phyloP scores from a whole-genome alignment of 2,888 invertebrate species.

The Hetaerina titia region DNA sequence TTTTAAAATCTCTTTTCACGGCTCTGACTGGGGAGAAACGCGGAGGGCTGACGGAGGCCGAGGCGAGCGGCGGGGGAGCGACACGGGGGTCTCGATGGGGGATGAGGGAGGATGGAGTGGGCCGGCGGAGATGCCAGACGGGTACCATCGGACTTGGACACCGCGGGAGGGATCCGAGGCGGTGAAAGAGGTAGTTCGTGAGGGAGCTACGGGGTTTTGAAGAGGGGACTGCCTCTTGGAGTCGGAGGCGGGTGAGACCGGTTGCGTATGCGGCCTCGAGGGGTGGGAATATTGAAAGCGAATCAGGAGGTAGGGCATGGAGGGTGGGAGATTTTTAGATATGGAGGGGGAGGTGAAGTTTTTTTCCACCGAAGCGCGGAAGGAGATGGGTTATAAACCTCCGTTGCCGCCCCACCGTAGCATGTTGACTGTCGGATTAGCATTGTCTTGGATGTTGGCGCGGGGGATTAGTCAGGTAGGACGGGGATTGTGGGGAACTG shows the following conservation, averaged over 20 bases:
- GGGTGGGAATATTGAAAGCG: constrained; percentile 51
- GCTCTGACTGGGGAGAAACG: not conserved
- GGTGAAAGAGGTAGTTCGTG: not conserved
- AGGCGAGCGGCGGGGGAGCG: not conserved
- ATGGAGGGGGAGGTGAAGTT: not conserved
- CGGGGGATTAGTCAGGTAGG: constrained; percentile 53
- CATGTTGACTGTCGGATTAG: constrained; percentile 57
- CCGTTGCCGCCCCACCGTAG: constrained; percentile 36
- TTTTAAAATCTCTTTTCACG: constrained; percentile 57
- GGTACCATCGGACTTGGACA: not conserved
- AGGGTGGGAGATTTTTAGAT: not conserved
- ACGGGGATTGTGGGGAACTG: not conserved
- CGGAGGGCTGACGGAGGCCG: not conserved
- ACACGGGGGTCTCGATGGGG: not conserved
- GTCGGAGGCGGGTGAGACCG: not conserved
- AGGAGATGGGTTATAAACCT: constrained; percentile 39
- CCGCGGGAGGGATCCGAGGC: too few species aligned
- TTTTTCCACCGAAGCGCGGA: constrained; percentile 23
- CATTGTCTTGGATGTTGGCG: constrained; percentile 61
- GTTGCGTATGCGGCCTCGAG: not conserved
- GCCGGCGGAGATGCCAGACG: not conserved
- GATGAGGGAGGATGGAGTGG: not conserved
- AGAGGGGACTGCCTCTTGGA: not conserved
- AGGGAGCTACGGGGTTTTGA: not conserved
- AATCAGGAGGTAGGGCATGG: not conserved